Conservation (phyloP, 2,113 vertebrate species). For the Melozone crissalis region DNA sequence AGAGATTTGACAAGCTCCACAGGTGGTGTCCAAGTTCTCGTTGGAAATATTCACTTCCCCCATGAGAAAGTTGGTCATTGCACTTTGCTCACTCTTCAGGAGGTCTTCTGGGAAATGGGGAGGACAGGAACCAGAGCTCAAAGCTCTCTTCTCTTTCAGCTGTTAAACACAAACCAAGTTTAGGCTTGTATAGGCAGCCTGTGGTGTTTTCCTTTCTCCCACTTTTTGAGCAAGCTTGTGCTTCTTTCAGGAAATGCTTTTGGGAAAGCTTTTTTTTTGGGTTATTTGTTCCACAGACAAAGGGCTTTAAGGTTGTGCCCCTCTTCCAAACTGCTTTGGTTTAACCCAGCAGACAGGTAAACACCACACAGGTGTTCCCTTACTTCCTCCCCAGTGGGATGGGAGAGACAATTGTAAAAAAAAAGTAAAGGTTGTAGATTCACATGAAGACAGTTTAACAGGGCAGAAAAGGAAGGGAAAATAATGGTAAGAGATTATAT, state of each 20-base stretch:
- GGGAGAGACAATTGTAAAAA: background rate
- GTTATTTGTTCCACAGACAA: background rate
- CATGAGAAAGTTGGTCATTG: background rate
- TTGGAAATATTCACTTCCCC: background rate
- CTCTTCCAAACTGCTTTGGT: background rate
- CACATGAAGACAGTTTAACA: background rate
- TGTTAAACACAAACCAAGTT: background rate
- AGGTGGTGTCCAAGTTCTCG: background rate
- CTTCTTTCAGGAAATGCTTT: background rate
- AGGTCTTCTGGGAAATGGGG: background rate
- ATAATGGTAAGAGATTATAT: background rate
- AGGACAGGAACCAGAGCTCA: background rate
- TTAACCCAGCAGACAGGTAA: background rate
- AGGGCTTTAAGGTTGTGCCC: background rate
- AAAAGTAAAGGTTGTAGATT: background rate
- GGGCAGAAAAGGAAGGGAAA: background rate
- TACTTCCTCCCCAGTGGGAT: background rate
- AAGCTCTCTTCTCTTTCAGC: background rate
- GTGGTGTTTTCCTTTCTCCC: background rate
- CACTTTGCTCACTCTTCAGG: fast-evolving
- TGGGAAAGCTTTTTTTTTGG: background rate
- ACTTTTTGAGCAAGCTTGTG: background rate
- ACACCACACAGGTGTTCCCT: background rate
- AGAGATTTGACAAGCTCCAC: too few species aligned
- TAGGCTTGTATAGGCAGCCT: background rate